These are phyloP conservation scores for Parasteatoda lunata DNA, from an alignment of 2,888 invertebrate genomes.

Conservation along the genomic window DNA sequence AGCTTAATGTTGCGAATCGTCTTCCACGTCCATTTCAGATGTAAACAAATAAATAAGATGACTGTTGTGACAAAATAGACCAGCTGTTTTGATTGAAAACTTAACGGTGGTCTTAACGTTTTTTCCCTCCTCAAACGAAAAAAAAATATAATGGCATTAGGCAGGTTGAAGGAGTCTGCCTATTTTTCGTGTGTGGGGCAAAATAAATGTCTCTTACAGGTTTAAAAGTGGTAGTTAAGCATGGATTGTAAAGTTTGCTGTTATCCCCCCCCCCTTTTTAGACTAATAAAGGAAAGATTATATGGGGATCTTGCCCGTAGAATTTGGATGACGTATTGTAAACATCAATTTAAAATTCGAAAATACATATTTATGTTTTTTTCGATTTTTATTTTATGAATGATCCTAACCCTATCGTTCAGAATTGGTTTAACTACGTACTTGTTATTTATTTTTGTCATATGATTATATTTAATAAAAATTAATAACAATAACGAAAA, in stretches of 20 bases:
- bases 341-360: too few relatives aligned
- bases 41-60: conserved; percentile 58
- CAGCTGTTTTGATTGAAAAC: conserved; percentile 23
- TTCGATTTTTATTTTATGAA: too few relatives aligned
- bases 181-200: neutral
- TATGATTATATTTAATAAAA: too few relatives aligned
- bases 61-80: conserved; percentile 29
- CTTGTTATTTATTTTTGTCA: too few relatives aligned
- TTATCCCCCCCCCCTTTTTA: too few relatives aligned
- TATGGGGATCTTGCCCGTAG: too few relatives aligned
- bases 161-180: neutral
- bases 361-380: too few relatives aligned
- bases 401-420: too few relatives aligned
- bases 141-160: neutral
- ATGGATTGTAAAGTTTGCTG: neutral
- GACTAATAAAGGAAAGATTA: too few relatives aligned
- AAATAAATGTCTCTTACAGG: neutral
- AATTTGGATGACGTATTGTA: too few relatives aligned
- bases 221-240: neutral
- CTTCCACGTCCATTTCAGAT: neutral
- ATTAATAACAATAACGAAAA: too few relatives aligned
- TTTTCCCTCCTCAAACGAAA: neutral
- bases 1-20: neutral
- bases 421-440: too few relatives aligned
- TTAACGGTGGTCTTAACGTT: conserved; percentile 26